Percentiles rank a stretch among this genome's conserved stretches.
Evolutionary conservation across 2,888 invertebrate genomes (phyloP).

Genomic region (Cryptus armator): DNA sequence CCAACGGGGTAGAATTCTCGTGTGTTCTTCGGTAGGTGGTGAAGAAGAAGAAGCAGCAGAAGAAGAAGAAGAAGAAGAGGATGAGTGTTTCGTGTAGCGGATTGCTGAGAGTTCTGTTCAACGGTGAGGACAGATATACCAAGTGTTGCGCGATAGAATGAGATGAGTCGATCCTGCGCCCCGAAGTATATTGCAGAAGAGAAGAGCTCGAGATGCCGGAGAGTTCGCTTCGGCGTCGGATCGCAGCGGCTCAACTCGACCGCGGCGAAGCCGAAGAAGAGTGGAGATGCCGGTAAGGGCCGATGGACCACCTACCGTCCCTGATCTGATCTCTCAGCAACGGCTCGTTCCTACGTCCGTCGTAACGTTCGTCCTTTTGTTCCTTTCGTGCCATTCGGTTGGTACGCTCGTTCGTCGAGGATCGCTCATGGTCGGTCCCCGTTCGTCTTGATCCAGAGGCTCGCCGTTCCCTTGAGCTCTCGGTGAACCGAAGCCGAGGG

Average conservation of each 20-base stretch:
- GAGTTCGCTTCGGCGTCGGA: constrained; percentile 50
- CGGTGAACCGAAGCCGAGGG: constrained; percentile 60
- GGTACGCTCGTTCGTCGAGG: neutral
- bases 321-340: constrained; percentile 83
- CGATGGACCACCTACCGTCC: constrained; percentile 85
- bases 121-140: constrained; percentile 42
- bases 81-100: constrained; percentile 65
- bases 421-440: constrained; percentile 28
- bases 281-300: constrained; percentile 79
- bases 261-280: constrained; percentile 69
- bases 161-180: constrained; percentile 48
- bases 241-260: constrained; percentile 58
- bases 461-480: constrained; percentile 25
- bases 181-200: constrained; percentile 22
- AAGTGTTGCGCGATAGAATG: constrained; percentile 51
- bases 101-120: constrained; percentile 65
- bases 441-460: constrained; percentile 28
- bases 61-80: constrained; percentile 34
- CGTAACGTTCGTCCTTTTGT: constrained; percentile 73
- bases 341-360: constrained; percentile 78
- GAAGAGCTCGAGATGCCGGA: constrained; percentile 51
- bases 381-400: constrained; percentile 48
- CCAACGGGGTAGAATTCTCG: constrained; percentile 57
- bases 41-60: constrained; percentile 37
- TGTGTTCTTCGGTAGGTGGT: constrained; percentile 47